Evolutionary conservation across 2,888 invertebrate genomes (phyloP), one percentile per base, ranked within the genome.

Genomic region (Pammene aurita): DNA sequence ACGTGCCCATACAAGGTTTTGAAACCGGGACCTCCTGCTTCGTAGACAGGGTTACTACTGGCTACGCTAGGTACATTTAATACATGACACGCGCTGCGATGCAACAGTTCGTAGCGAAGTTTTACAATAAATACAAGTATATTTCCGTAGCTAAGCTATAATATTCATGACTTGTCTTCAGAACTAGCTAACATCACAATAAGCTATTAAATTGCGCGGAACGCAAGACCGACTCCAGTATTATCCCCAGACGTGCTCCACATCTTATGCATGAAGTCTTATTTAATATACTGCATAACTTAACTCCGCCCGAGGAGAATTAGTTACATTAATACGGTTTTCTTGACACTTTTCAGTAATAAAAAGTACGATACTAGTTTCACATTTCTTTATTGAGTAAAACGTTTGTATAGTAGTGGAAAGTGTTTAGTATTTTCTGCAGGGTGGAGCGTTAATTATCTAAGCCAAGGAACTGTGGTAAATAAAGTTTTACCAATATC

Each of bases 271-370:
- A 54, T 34, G 54, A 26, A 54, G 55, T 48, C 26, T 61, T 67
- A 55, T 60, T 67, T 67, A 61, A 67, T 67, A 62, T 48, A 42
- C 48, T 56, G 55, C 55, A 56, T 62, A 62, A 67, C 60, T 61
- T 61, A 48, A 14, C 41, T 48, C 56, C 14, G 55, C 55, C 38
- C 4, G 35, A 35, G 55, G 55, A 16, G 55, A 56, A 14, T 56
- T 16, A 55, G 38, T 55, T 55, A 55, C 55, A 55, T 55, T 38
- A 16, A 55, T 38, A 55, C 14, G 55, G 38, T 38, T 55, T 14
- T 4, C 55, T n/a, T 55, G 55, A 38, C 55, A 52, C 52, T 11
- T 18, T 26, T 26, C 18, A 7, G 26, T 52, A 26, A 52, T 50
- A 50, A 26, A 52, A 18, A 46, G 14, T 46, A 14, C 14, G n/a